Conservation (phyloP, 2,797 vertebrate genomes). For the Mormyrops boulengeri region DNA sequence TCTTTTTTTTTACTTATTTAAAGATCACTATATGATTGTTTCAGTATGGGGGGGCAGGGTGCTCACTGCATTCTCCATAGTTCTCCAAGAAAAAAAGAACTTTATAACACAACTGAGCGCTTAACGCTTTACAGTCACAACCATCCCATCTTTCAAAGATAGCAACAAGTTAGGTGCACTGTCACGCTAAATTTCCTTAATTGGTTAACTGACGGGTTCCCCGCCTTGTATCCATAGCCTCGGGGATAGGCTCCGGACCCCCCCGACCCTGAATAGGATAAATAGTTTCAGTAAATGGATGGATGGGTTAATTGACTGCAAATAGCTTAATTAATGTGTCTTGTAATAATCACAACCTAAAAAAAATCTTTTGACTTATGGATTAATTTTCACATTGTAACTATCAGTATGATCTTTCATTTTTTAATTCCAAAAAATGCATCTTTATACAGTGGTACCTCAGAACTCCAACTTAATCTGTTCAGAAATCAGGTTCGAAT, state of each 20-base stretch:
- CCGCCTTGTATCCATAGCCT: not conserved
- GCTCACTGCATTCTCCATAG: conserved; percentile 24
- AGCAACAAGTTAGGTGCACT: conserved; percentile 42
- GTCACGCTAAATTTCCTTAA: conserved; percentile 52
- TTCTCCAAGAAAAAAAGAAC: conserved; percentile 23
- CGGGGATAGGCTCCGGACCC: not conserved
- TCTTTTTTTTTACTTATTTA: not conserved
- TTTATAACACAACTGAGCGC: conserved; percentile 18
- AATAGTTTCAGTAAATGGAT: not conserved
- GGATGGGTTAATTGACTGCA: not conserved
- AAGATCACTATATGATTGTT: not conserved
- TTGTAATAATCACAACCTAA: not conserved
- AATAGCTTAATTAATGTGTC: not conserved
- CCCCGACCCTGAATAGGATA: not conserved
- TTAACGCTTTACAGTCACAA: conserved; percentile 6
- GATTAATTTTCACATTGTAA: not conserved
- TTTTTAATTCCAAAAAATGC: not conserved
- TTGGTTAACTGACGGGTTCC: not conserved
- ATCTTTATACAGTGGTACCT: not conserved
- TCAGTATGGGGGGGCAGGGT: not conserved
- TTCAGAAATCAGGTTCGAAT: no score
- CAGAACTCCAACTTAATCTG: no score
- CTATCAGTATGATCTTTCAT: conserved; percentile 20
- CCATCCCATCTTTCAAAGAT: conserved; percentile 23
- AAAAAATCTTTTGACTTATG: not conserved